Evolutionary conservation across 2,888 invertebrate genomes (phyloP).

Genomic region (Platycheirus albimanus): DNA sequence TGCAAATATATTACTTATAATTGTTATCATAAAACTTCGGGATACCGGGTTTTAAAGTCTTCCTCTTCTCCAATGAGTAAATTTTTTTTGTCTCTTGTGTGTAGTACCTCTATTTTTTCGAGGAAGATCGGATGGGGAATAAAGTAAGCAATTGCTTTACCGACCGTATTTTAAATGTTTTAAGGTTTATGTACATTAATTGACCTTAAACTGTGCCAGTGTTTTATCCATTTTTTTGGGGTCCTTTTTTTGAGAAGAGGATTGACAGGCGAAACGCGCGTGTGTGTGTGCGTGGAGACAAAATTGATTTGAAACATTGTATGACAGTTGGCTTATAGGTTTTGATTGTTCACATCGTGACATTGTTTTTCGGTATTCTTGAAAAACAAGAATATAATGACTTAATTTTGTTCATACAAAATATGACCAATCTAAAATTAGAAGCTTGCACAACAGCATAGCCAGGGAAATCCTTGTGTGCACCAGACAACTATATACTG

Average conservation of each 20-base stretch:
- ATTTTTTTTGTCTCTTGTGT: not conserved
- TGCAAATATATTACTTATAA: slow-evolving; percentile 74
- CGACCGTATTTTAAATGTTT: slow-evolving; percentile 60
- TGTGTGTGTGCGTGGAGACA: too few species aligned
- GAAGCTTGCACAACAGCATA: too few species aligned
- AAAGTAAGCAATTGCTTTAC: slow-evolving; percentile 70
- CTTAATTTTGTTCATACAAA: too few species aligned
- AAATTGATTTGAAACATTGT: too few species aligned
- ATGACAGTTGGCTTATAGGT: too few species aligned
- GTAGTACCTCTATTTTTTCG: not conserved
- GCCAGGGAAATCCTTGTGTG: too few species aligned
- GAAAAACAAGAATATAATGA: too few species aligned
- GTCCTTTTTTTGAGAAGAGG: not conserved
- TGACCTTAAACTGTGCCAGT: slow-evolving; percentile 64
- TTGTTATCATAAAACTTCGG: slow-evolving; percentile 73
- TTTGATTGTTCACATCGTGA: too few species aligned
- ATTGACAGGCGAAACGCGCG: too few species aligned
- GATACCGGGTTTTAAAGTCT: slow-evolving; percentile 29
- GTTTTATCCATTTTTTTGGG: slow-evolving; percentile 33
- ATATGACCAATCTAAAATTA: too few species aligned
- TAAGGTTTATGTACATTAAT: slow-evolving; percentile 67
- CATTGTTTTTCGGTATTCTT: too few species aligned
- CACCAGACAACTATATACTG: too few species aligned
- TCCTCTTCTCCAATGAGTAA: not conserved
- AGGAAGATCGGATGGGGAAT: slow-evolving; percentile 17